phyloP scores from a whole-genome alignment of 2,797 vertebrate species.

The Sciaenops ocellatus region DNA sequence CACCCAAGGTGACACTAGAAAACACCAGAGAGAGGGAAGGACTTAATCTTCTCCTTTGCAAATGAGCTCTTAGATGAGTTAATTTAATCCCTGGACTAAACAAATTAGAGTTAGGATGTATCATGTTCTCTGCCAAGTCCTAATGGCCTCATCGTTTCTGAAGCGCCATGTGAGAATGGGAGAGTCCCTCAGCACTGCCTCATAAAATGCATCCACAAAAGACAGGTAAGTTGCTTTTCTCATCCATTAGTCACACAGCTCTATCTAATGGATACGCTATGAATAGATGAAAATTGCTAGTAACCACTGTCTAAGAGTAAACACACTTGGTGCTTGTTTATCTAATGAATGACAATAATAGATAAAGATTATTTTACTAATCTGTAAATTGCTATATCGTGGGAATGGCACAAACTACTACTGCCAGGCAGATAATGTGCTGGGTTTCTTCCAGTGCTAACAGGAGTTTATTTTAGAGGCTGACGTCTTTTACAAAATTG shows the following conservation, averaged over 20 bases:
- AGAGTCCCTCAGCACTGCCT: slow-evolving; percentile 68
- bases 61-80: slow-evolving; percentile 80
- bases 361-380: slow-evolving; percentile 12
- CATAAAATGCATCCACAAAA: slow-evolving; percentile 59
- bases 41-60: slow-evolving; percentile 65
- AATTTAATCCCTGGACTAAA: slow-evolving; percentile 83
- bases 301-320: slow-evolving; percentile 22
- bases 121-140: slow-evolving; percentile 76
- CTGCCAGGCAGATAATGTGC: not conserved
- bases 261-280: slow-evolving; percentile 52
- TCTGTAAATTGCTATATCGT: slow-evolving; percentile 11
- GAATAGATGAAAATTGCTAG: slow-evolving; percentile 37
- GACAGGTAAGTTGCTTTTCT: slow-evolving; percentile 51
- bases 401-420: not conserved
- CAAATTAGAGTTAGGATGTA: slow-evolving; percentile 78
- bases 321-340: slow-evolving; percentile 18
- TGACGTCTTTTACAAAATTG: not conserved
- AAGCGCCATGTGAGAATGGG: slow-evolving; percentile 67
- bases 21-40: slow-evolving; percentile 53
- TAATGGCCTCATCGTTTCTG: slow-evolving; percentile 79
- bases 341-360: slow-evolving; percentile 9
- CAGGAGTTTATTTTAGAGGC: not conserved
- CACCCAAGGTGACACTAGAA: slow-evolving; percentile 80
- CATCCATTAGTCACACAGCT: slow-evolving; percentile 66
- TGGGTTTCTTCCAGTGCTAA: not conserved